phyloP scores from a whole-genome alignment of 2,888 invertebrate species.

The Machimus rusticus region DNA sequence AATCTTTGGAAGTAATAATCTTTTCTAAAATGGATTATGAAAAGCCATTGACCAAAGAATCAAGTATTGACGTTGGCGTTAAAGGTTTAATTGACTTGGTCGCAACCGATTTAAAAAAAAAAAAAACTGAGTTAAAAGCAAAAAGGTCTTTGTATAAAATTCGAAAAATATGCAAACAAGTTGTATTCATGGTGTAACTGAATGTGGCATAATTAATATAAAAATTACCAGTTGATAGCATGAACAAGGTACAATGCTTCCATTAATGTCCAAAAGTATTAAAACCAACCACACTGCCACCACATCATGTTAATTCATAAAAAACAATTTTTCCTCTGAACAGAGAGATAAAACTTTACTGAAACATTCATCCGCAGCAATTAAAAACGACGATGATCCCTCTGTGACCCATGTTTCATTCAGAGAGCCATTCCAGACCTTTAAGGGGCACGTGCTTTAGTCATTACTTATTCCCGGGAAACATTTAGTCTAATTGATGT shows the following conservation, averaged over 20 bases:
- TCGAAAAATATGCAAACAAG: neutral
- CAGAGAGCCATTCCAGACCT: neutral
- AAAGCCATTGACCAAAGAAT: too few relatives aligned
- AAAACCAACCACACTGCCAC: neutral
- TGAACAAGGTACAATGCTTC: neutral
- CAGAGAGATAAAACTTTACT: neutral
- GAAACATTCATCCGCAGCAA: neutral
- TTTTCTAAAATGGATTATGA: too few relatives aligned
- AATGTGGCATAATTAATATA: neutral
- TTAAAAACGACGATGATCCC: neutral
- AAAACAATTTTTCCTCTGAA: neutral
- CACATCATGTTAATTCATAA: neutral
- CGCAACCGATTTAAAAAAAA: too few relatives aligned
- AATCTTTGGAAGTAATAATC: too few relatives aligned
- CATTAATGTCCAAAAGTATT: neutral
- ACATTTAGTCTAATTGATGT: neutral
- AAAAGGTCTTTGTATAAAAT: neutral
- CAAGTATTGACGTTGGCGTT: too few relatives aligned
- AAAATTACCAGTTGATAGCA: neutral
- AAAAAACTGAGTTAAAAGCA: neutral
- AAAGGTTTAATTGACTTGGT: too few relatives aligned
- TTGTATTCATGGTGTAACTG: neutral
- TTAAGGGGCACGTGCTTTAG: neutral
- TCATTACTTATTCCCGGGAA: neutral
- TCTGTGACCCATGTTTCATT: neutral